A percentile compares a stretch with the other conserved stretches of the same genome.
phyloP scores from a whole-genome alignment of 2,113 vertebrate genomes.

The Chionomys nivalis region DNA sequence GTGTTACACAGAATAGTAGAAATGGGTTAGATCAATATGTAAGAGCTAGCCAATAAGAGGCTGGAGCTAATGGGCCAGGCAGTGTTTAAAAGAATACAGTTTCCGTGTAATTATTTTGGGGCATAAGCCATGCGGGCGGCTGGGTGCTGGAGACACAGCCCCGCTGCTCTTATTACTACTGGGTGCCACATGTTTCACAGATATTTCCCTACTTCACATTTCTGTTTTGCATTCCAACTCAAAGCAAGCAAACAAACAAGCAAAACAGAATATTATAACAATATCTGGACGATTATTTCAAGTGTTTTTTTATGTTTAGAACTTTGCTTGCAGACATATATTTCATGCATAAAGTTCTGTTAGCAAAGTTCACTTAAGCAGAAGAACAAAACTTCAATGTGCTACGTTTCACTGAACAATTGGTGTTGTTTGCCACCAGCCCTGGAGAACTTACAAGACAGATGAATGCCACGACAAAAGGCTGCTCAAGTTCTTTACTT shows the following conservation, averaged over 20 bases:
- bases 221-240: not conserved
- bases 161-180: too few species aligned
- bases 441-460: not conserved
- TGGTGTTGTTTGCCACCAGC: not conserved
- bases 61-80: too few species aligned
- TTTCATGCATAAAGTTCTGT: not conserved
- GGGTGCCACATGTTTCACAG: rapidly evolving
- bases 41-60: too few species aligned
- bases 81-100: too few species aligned
- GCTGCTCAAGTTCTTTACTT: not conserved
- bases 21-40: too few species aligned
- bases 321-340: not conserved
- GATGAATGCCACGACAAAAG: not conserved
- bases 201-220: not conserved
- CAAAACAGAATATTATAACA: not conserved
- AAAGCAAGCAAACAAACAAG: not conserved
- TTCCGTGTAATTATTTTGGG: too few species aligned
- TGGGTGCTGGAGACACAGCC: too few species aligned
- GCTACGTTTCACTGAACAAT: not conserved
- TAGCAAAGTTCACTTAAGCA: not conserved
- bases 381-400: not conserved
- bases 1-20: too few species aligned
- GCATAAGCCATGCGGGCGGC: too few species aligned
- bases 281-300: not conserved
- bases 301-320: not conserved